Base-by-base conservation (phyloP, 2,888 invertebrate genomes). In the Meta bourneti region DNA sequence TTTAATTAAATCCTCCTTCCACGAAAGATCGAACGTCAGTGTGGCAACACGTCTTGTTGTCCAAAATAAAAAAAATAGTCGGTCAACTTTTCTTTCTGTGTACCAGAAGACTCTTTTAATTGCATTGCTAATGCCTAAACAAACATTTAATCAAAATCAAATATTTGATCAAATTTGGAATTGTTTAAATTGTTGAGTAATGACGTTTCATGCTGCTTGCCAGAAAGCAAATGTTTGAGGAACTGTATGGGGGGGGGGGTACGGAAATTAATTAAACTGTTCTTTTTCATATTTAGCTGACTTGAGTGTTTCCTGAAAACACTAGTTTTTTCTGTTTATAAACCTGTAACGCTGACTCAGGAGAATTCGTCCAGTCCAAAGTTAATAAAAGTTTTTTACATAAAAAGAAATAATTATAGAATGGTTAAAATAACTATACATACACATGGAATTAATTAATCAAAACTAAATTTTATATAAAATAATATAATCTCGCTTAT, bases 71-170 rank as follows among this genome's bases (percentile, higher is more conserved):
- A 61, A 61, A 61, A 8, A 9, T 5, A 61, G 5, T 61, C 61
- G 11, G 61, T 61, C 61, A 9, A 61, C 61, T 61, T 61, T 61
- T 61, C 61, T 61, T 9, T 16, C 11, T 11, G 11, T 61, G 16
- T 16, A 9, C 11, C 11, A 61, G 61, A 61, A 61, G 16, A 16
- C 16, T 9, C 61, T 61, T 61, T 61, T 61, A 61, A 61, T 61
- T 61, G 61, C 61, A 9, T 61, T 61, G 61, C 61, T 61, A 61
- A 61, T 61, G 61, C 61, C 61, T 75, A 61, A 84, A 84, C 54
- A 84, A 75, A 84, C 74, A 61, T 84, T 84, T 61, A 84, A 84
- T 84, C 34, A 54, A 75, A 75, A 75, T 75, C 54, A 84, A 75
- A 84, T 74, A 75, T 84, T 75, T 34, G 61, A 52, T 48, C 34